Evolutionary conservation across 2,113 vertebrate species (phyloP).

Genomic region (Rhinopithecus roxellana): DNA sequence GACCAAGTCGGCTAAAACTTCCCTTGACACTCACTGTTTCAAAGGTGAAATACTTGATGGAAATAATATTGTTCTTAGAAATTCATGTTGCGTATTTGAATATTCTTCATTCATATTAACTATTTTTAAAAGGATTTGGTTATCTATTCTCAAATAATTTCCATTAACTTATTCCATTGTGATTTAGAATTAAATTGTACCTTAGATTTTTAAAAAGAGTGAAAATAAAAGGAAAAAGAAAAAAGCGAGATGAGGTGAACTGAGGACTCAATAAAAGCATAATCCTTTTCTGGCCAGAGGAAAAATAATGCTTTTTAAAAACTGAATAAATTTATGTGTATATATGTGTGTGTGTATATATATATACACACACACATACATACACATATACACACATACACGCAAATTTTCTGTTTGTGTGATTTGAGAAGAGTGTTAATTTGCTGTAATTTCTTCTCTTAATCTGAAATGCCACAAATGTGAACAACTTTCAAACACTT

Average conservation of each 20-base stretch:
- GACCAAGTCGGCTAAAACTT: not conserved
- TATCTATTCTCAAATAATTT: conserved; percentile 62
- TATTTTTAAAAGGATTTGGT: conserved; percentile 44
- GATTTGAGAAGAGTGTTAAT: conserved; percentile 26
- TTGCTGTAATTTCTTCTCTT: not conserved
- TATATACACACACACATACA: too few relatives aligned
- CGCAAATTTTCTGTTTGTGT: not conserved
- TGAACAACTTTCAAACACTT: conserved; percentile 50
- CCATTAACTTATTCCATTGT: conserved; percentile 60
- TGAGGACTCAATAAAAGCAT: not conserved
- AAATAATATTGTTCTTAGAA: conserved; percentile 31
- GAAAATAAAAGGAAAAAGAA: not conserved
- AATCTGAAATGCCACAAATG: conserved; percentile 5
- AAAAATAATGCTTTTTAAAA: not conserved
- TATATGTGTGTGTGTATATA: not conserved
- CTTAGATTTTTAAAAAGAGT: conserved; percentile 33
- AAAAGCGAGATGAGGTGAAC: conserved; percentile 9
- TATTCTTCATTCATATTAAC: conserved; percentile 41
- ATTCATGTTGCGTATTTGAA: conserved; percentile 43
- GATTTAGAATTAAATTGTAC: conserved; percentile 54
- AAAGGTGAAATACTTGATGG: not conserved
- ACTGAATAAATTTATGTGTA: not conserved
- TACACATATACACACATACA: not conserved
- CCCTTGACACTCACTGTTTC: not conserved
- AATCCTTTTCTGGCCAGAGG: not conserved